Evolutionary conservation across 2,888 invertebrate species (phyloP).

Genomic region (Phasia obesa): DNA sequence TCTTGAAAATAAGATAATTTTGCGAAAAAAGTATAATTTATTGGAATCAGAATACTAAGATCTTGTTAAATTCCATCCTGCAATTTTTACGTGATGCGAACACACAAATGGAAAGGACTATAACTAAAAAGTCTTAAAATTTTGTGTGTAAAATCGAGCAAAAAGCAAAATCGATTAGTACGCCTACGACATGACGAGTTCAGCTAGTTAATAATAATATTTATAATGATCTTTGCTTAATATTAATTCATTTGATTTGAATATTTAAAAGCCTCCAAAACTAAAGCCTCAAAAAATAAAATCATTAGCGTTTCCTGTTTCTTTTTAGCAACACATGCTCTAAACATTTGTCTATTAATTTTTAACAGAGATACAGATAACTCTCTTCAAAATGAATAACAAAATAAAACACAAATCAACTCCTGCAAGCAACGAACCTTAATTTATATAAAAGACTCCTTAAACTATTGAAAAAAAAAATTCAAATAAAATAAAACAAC

Average conservation of each 20-base stretch:
- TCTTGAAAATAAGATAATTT: too few species aligned
- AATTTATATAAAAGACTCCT: constrained; percentile 41
- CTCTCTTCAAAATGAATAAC: background rate
- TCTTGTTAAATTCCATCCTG: too few species aligned
- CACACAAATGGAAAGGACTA: too few species aligned
- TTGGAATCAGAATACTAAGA: too few species aligned
- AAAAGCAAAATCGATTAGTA: too few species aligned
- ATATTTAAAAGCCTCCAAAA: background rate
- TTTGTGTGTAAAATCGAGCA: too few species aligned
- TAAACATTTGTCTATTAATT: constrained; percentile 49
- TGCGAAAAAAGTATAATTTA: too few species aligned
- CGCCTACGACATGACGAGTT: too few species aligned
- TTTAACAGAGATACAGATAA: background rate
- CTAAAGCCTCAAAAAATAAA: background rate
- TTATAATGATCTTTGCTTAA: too few species aligned
- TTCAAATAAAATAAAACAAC: constrained; percentile 2
- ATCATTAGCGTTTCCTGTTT: constrained; percentile 58
- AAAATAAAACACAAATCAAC: constrained; percentile 26
- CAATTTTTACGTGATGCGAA: too few species aligned
- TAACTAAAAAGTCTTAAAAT: too few species aligned
- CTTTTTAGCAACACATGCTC: constrained; percentile 22
- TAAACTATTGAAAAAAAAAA: constrained; percentile 44
- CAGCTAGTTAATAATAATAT: too few species aligned
- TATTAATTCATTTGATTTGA: constrained; percentile 7
- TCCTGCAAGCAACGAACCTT: constrained; percentile 17